A percentile compares a stretch with the other conserved stretches of the same genome.
phyloP scores from a whole-genome alignment of 2,113 vertebrate species.

The Macaca nemestrina region DNA sequence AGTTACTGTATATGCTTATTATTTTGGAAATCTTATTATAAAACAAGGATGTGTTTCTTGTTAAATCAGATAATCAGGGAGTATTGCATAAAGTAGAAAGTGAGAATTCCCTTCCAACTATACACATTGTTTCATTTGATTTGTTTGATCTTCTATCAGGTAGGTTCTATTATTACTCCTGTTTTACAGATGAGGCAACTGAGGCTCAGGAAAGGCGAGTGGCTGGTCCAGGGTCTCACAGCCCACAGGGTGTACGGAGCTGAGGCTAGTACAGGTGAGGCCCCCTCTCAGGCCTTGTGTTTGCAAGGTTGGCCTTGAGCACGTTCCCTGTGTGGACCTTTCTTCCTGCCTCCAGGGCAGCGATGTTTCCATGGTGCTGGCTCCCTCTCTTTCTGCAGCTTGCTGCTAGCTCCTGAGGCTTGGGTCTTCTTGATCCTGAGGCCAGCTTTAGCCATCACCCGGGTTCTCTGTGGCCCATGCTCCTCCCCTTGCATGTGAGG shows the following conservation, averaged over 20 bases:
- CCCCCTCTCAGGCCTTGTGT: too few species aligned
- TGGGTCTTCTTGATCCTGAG: neutral
- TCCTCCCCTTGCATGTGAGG: neutral
- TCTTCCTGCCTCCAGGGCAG: neutral
- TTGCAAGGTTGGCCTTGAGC: too few species aligned
- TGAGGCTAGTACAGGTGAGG: neutral
- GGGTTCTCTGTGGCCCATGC: neutral
- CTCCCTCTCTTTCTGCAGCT: neutral
- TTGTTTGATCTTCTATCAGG: neutral
- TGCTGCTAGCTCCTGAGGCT: neutral
- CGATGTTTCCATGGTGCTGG: neutral
- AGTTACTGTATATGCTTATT: neutral
- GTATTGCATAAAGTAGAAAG: neutral
- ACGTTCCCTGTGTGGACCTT: neutral
- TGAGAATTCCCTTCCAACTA: neutral
- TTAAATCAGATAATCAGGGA: neutral
- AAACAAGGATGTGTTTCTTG: neutral
- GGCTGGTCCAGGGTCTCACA: neutral
- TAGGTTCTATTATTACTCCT: neutral
- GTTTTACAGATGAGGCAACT: neutral
- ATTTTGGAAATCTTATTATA: slow-evolving; percentile 22
- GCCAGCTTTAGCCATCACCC: neutral
- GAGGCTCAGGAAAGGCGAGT: neutral
- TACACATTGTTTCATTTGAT: neutral
- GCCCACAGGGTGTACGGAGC: neutral